These are phyloP conservation scores for Apogon talboti DNA, from an alignment of 2,797 vertebrate species.

Conservation along the genomic window DNA sequence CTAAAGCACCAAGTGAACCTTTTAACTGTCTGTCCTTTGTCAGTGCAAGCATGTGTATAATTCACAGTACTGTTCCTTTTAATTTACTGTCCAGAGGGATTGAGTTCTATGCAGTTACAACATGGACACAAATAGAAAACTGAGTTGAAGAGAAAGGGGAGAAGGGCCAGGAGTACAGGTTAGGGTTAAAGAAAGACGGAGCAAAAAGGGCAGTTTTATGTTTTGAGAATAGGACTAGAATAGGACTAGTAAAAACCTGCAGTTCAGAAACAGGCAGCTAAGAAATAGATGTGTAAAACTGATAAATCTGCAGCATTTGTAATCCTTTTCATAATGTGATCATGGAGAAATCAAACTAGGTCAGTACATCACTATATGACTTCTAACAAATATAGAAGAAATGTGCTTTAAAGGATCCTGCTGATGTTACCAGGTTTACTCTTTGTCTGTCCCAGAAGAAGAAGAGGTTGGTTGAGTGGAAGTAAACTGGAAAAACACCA, in stretches of 20 bases:
- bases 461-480: not conserved
- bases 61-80: conserved; percentile 58
- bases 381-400: not conserved
- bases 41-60: conserved; percentile 15
- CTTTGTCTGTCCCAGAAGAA: conserved; percentile 1
- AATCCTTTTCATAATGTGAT: not conserved
- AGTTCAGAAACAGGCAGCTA: not conserved
- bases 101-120: conserved; percentile 51
- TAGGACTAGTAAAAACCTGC: not conserved
- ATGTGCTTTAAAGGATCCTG: conserved; percentile 2
- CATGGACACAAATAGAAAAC: conserved; percentile 63
- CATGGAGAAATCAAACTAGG: not conserved
- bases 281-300: not conserved
- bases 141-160: conserved; percentile 9
- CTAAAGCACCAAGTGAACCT: not conserved
- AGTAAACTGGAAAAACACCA: not conserved
- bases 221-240: no score
- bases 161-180: conserved; percentile 6
- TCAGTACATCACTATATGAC: not conserved
- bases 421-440: not conserved
- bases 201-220: no score
- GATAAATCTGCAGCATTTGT: not conserved
- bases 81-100: conserved; percentile 46
- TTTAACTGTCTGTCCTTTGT: not conserved
- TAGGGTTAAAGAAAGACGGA: conserved; percentile 9